These are phyloP conservation scores for Leuciscus idus DNA, from an alignment of 2,113 vertebrate genomes.

Conservation along the genomic window DNA sequence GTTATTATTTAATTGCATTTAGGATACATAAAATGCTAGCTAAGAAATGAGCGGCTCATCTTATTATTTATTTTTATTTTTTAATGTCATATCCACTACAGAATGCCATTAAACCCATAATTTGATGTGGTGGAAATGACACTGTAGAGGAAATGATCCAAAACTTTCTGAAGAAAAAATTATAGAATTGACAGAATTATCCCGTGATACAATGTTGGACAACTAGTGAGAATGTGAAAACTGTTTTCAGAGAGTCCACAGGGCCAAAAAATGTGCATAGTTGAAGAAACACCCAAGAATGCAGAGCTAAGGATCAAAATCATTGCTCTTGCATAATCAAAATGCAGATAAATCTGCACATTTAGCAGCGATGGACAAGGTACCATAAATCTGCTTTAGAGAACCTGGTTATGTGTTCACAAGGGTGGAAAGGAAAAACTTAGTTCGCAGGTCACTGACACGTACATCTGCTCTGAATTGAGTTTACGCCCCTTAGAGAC, in stretches of 20 bases:
- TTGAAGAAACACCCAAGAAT: constrained; percentile 22
- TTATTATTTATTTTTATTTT: neutral
- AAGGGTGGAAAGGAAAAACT: constrained; percentile 39
- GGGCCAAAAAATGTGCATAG: constrained; percentile 1
- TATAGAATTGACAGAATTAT: neutral
- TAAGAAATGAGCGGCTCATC: neutral
- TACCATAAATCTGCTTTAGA: constrained; percentile 19
- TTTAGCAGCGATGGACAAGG: constrained; percentile 21
- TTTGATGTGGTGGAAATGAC: neutral
- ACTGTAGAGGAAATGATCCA: neutral
- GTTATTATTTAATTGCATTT: neutral
- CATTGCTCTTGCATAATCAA: constrained; percentile 18
- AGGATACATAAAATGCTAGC: neutral
- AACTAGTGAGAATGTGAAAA: neutral
- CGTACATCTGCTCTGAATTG: constrained; percentile 37
- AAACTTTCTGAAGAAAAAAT: too few relatives aligned
- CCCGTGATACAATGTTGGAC: neutral
- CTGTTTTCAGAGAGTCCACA: constrained; percentile 6
- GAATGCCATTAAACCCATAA: neutral
- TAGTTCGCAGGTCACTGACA: constrained; percentile 35
- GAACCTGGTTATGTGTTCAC: constrained; percentile 30
- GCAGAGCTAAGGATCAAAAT: constrained; percentile 10
- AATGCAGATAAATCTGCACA: constrained; percentile 11
- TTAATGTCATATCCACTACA: neutral
- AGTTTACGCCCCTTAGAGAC: constrained; percentile 25